Percentiles rank a stretch among this genome's conserved stretches.
phyloP scores from a whole-genome alignment of 2,113 vertebrate genomes.

The Illadopsis cleaveri region DNA sequence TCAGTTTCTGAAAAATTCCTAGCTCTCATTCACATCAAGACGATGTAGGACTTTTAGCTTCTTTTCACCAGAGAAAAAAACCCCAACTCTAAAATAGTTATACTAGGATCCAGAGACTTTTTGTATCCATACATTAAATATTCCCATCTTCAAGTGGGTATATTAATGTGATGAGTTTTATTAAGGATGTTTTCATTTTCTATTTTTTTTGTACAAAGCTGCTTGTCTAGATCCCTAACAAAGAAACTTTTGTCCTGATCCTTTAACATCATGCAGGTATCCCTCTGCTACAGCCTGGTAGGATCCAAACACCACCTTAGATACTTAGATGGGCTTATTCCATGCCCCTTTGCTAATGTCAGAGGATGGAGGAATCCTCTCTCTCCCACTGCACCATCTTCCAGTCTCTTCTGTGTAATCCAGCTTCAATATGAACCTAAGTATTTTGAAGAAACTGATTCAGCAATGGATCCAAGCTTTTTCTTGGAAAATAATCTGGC shows the following conservation, averaged over 20 bases:
- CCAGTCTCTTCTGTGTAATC: not conserved
- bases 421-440: not conserved
- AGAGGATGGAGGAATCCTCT: not conserved
- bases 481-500: constrained; percentile 54
- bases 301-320: not conserved
- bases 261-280: not conserved
- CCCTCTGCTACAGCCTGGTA: not conserved
- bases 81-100: not conserved
- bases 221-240: not conserved
- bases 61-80: not conserved
- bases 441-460: constrained; percentile 34
- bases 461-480: constrained; percentile 21
- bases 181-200: not conserved
- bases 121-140: not conserved
- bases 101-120: not conserved
- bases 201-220: not conserved
- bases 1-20: constrained; percentile 36
- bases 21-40: constrained; percentile 11
- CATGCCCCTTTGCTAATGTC: not conserved
- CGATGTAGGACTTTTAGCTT: not conserved
- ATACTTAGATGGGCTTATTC: not conserved
- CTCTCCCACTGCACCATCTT: not conserved
- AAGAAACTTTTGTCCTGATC: not conserved
- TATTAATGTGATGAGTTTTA: not conserved
- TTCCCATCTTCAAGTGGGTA: not conserved